These are phyloP conservation scores for Autographa pulchrina DNA, from an alignment of 2,888 invertebrate species.

Conservation along the genomic window DNA sequence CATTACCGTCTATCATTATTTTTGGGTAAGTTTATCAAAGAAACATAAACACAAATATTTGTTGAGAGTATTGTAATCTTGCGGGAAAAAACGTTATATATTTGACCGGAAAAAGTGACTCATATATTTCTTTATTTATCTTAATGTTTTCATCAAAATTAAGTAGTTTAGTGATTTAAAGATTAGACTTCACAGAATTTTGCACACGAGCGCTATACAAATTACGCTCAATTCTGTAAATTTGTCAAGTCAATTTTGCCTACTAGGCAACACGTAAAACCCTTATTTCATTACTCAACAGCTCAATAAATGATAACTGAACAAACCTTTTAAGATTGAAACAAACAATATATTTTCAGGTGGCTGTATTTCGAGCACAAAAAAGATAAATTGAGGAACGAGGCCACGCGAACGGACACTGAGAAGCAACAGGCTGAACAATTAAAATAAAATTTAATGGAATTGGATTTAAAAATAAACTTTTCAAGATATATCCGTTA, in stretches of 20 bases:
- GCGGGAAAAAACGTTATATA: no score
- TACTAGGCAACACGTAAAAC: no score
- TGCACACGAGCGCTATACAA: no score
- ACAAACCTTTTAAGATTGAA: slow-evolving; percentile 30
- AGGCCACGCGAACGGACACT: slow-evolving; percentile 68
- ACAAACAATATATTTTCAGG: slow-evolving; percentile 76
- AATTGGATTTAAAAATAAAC: slow-evolving; percentile 19
- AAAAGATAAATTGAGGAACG: slow-evolving; percentile 82
- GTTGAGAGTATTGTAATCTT: no score
- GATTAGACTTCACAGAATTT: no score
- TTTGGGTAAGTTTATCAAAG: slow-evolving; percentile 86
- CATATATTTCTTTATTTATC: no score
- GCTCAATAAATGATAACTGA: slow-evolving; percentile 19
- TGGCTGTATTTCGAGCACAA: slow-evolving; percentile 92
- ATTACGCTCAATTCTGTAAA: no score
- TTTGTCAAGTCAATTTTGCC: no score
- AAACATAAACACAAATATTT: slow-evolving; percentile 10
- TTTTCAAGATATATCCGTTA: slow-evolving; percentile 28
- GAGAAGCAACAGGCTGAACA: slow-evolving; percentile 64
- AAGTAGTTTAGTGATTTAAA: no score
- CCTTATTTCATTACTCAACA: neutral
- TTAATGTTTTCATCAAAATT: no score
- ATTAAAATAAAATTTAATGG: slow-evolving; percentile 51
- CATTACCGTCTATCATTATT: slow-evolving; percentile 91
- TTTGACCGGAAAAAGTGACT: no score